These are phyloP conservation scores for Rhopalosiphum maidis DNA, from an alignment of 1,140 invertebrate species.

Conservation along the genomic window DNA sequence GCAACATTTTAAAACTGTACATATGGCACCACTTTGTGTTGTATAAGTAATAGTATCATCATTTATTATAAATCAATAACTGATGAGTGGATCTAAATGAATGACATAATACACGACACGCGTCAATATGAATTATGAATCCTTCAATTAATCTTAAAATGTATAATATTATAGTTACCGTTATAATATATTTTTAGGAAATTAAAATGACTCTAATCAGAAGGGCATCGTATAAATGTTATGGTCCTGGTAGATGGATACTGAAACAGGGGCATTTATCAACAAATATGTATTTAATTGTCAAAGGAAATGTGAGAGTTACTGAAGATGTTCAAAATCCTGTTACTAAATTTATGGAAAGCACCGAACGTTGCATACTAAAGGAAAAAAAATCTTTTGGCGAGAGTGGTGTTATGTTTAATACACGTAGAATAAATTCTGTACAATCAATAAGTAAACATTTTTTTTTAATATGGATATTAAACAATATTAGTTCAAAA, in stretches of 20 bases:
- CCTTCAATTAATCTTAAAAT: too few species aligned
- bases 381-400: neutral
- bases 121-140: too few species aligned
- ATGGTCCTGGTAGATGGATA: conserved; percentile 26
- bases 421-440: neutral
- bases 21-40: too few species aligned
- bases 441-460: conserved; percentile 14
- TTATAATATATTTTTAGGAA: neutral
- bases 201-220: neutral
- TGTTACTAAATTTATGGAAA: neutral
- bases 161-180: too few species aligned
- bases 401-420: neutral
- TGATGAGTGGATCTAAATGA: too few species aligned
- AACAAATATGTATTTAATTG: conserved; percentile 22
- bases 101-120: too few species aligned
- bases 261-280: neutral
- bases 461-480: neutral
- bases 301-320: neutral
- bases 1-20: too few species aligned
- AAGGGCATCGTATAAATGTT: neutral
- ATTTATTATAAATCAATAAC: too few species aligned
- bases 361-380: neutral
- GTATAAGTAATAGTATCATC: too few species aligned
- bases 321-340: neutral
- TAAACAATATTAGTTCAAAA: neutral